Percentiles rank a stretch among this genome's conserved stretches.
These are phyloP conservation scores for Mormyrops boulengeri DNA, from an alignment of 2,797 vertebrate species.

Conservation along the genomic window DNA sequence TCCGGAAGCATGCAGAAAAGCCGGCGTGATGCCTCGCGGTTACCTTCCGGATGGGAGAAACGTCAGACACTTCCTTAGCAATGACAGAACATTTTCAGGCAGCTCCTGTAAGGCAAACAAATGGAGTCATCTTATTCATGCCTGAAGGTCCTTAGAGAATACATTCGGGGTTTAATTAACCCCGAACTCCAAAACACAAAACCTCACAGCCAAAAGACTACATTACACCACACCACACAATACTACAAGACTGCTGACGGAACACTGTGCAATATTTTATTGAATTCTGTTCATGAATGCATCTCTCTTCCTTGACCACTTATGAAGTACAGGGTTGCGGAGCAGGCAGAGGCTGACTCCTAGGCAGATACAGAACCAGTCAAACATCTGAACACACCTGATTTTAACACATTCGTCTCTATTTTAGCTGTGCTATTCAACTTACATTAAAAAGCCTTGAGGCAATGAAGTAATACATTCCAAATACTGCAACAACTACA, in stretches of 20 bases:
- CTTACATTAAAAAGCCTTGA: not conserved
- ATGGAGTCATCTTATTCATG: not conserved
- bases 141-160: not conserved
- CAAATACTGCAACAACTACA: not conserved
- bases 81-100: constrained; percentile 65
- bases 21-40: constrained; percentile 15
- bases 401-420: not conserved
- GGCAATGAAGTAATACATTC: not conserved
- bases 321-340: not conserved
- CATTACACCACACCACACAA: not conserved
- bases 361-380: not conserved
- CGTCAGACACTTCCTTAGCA: constrained; percentile 87
- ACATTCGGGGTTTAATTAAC: not conserved
- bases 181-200: not conserved
- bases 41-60: constrained; percentile 89
- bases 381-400: not conserved
- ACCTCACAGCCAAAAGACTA: not conserved
- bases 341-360: not conserved
- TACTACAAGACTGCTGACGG: not conserved
- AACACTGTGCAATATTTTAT: not conserved
- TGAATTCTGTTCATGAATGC: not conserved
- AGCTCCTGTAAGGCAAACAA: constrained; percentile 64
- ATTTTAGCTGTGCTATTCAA: not conserved
- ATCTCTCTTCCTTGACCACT: not conserved
- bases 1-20: not conserved